These are phyloP conservation scores for Watsonalla binaria DNA, from an alignment of 2,888 invertebrate genomes.

Conservation along the genomic window DNA sequence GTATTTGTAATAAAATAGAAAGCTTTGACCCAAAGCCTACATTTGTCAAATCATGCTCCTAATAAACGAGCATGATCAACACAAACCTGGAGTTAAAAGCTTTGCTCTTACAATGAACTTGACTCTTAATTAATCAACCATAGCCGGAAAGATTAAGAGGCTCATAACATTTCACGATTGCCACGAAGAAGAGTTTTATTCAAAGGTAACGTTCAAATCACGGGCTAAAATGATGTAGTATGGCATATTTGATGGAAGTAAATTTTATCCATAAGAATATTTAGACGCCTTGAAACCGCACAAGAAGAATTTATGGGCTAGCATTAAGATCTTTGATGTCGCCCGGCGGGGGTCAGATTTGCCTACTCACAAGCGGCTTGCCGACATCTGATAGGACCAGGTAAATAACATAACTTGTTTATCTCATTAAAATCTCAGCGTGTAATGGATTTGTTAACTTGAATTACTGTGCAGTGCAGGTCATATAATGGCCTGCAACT, in stretches of 20 bases:
- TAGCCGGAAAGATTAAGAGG: background rate
- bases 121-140: slow-evolving; percentile 20
- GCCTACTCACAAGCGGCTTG: slow-evolving; percentile 42
- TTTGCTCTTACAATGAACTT: slow-evolving; percentile 28
- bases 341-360: slow-evolving; percentile 38
- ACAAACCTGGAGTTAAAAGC: slow-evolving; percentile 17
- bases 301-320: slow-evolving; percentile 25
- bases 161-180: background rate
- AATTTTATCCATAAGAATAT: slow-evolving; percentile 23
- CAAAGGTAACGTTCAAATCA: no score
- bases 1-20: slow-evolving; percentile 30
- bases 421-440: slow-evolving; percentile 25
- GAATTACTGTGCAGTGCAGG: background rate
- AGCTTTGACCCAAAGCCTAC: slow-evolving; percentile 39
- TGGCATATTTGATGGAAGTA: slow-evolving; percentile 4
- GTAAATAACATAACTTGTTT: slow-evolving; percentile 33
- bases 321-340: slow-evolving; percentile 36
- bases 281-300: slow-evolving; percentile 9
- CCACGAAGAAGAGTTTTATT: no score
- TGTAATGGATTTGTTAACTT: slow-evolving; percentile 14
- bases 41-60: slow-evolving; percentile 57
- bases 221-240: no score
- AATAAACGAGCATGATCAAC: slow-evolving; percentile 47
- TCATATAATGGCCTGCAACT: slow-evolving; percentile 21
- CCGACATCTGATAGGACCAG: slow-evolving; percentile 36